Evolutionary conservation across 2,888 invertebrate species (phyloP), one percentile per base, ranked within the genome.

Genomic region (Trachelus stipa): DNA sequence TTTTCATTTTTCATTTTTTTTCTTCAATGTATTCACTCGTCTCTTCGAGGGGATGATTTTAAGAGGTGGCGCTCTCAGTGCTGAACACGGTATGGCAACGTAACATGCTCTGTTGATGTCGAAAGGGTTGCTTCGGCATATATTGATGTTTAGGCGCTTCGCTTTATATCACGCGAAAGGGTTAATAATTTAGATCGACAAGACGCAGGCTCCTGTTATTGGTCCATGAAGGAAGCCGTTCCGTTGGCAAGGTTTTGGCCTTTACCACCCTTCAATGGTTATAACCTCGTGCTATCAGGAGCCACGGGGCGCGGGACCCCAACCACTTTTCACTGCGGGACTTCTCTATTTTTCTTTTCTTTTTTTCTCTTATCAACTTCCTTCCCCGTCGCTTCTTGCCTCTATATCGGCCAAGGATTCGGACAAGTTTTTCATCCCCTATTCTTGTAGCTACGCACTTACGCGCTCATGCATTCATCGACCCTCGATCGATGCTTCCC

Each of bases 181-280:
- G 83, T 88, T 85, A 88, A 90, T 89, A 90, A 90, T 90, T 90
- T 88, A 90, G 85, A 85, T 84, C 86, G 86, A 87, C 89, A 88
- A 87, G 87, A 89, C 86, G 83, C 89, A 83, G 83, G 83, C 79
- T 81, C 56, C 82, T 79, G 88, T 90, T 90, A 90, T 91, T 90
- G 89, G 86, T 82, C 86, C 86, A 90, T 90, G 89, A 90, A 90
- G 40, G 87, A 85, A 88, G 85, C 85, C 86, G 80, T 84, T 81
- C 73, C 81, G 78, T 71, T 37, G 79, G 75, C 80, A 82, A 80
- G 79, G 81, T 81, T 84, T 83, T 81, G 79, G 80, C 81, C 77
- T 84, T 82, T 81, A 80, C 71, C 76, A 73, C 76, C 79, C 68
- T 73, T 33, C 74, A 56, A 79, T 78, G 79, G 75, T 75, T 80